Evolutionary conservation across 2,113 vertebrate genomes (phyloP).

Genomic region (Toxotes jaculatrix): DNA sequence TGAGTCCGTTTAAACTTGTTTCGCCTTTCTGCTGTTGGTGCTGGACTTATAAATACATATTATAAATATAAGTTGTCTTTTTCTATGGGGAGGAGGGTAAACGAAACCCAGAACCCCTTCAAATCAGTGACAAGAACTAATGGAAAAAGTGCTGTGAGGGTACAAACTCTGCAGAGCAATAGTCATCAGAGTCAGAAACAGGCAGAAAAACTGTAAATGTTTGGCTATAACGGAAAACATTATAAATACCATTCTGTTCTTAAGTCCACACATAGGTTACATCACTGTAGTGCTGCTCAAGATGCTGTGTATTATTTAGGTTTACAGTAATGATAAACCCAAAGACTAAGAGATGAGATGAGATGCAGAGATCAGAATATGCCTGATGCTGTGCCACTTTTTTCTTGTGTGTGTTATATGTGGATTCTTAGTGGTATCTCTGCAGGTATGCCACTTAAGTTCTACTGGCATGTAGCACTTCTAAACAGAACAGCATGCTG

Average conservation of each 20-base stretch:
- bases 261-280: neutral
- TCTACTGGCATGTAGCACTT: neutral
- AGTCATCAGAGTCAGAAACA: neutral
- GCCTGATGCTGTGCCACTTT: neutral
- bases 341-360: too few relatives aligned
- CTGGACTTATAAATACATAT: too few relatives aligned
- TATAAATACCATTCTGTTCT: neutral
- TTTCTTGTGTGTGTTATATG: neutral
- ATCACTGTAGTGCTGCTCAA: neutral
- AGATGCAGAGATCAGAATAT: neutral
- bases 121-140: neutral
- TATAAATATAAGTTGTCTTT: too few relatives aligned
- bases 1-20: neutral
- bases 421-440: neutral
- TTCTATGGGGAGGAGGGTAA: too few relatives aligned
- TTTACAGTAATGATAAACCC: neutral
- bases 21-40: neutral
- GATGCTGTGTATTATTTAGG: neutral
- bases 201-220: neutral
- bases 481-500: neutral
- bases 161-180: neutral
- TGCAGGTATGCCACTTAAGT: neutral
- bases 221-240: neutral
- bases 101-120: neutral
- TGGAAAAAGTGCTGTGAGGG: neutral